phyloP scores from a whole-genome alignment of 1,140 invertebrate species.

The Monomorium pharaonis region DNA sequence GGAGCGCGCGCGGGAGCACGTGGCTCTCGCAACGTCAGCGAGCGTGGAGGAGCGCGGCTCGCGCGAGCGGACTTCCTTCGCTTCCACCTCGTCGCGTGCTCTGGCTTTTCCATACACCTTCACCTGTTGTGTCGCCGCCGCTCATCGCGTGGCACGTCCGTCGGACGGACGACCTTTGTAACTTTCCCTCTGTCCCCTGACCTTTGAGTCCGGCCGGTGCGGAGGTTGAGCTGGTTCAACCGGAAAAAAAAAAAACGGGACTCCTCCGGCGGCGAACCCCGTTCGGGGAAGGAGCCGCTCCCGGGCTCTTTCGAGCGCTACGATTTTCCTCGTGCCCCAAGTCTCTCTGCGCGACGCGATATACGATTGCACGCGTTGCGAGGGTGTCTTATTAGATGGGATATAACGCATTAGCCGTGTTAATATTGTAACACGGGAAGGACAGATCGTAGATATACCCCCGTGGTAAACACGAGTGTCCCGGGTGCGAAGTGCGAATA shows the following conservation, averaged over 20 bases:
- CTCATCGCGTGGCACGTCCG: background rate
- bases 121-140: slow-evolving; percentile 40
- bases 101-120: slow-evolving; percentile 40
- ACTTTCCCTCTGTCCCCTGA: slow-evolving; percentile 57
- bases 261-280: background rate
- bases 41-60: slow-evolving; percentile 63
- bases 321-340: background rate
- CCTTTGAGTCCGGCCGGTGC: slow-evolving; percentile 47
- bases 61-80: slow-evolving; percentile 56
- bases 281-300: background rate
- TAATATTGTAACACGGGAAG: slow-evolving; percentile 23
- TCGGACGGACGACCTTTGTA: slow-evolving; percentile 61
- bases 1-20: slow-evolving; percentile 63
- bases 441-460: background rate
- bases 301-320: background rate
- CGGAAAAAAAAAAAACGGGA: slow-evolving; percentile 34
- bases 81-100: background rate
- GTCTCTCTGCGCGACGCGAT: background rate
- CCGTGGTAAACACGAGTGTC: slow-evolving; percentile 22
- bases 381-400: background rate
- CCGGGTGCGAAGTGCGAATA: too few relatives aligned
- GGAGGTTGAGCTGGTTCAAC: slow-evolving; percentile 54
- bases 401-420: slow-evolving; percentile 7
- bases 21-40: slow-evolving; percentile 65
- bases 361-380: background rate